Conservation (phyloP, 2,113 vertebrate species). For the Anthoscopus minutus region DNA sequence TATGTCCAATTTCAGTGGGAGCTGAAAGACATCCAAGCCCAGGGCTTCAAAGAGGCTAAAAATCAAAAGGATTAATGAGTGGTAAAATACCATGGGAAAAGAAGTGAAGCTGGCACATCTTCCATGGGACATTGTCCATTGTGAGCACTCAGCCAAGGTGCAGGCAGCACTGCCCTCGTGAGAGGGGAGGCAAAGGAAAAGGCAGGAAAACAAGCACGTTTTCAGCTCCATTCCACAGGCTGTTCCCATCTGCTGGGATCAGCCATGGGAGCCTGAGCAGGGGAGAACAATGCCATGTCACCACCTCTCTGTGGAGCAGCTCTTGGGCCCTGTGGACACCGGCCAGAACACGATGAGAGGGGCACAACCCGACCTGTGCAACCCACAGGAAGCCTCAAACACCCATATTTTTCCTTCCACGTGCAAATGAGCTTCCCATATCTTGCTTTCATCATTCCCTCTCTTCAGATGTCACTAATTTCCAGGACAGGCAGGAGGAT, state of each 20-base stretch:
- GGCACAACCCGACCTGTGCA: background rate
- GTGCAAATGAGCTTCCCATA: background rate
- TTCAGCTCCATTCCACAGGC: background rate
- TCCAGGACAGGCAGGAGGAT: background rate
- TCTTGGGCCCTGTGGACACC: fast-evolving
- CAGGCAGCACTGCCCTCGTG: background rate
- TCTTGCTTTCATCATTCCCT: background rate
- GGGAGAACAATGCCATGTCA: fast-evolving
- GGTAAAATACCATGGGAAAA: background rate
- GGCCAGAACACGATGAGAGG: fast-evolving
- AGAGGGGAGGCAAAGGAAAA: background rate
- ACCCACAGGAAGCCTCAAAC: background rate
- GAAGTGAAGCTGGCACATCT: background rate
- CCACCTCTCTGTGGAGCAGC: background rate
- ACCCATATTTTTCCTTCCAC: background rate
- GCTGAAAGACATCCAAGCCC: conserved; percentile 18
- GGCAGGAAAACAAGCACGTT: background rate
- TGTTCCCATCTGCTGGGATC: background rate
- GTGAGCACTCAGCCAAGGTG: background rate
- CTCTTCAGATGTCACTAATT: conserved; percentile 54
- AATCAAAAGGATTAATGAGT: conserved; percentile 49
- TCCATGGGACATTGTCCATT: background rate
- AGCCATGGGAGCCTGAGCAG: background rate
- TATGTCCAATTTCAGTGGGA: background rate
- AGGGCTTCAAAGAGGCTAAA: conserved; percentile 42